phyloP scores from a whole-genome alignment of 2,888 invertebrate genomes.

The Tuta absoluta region DNA sequence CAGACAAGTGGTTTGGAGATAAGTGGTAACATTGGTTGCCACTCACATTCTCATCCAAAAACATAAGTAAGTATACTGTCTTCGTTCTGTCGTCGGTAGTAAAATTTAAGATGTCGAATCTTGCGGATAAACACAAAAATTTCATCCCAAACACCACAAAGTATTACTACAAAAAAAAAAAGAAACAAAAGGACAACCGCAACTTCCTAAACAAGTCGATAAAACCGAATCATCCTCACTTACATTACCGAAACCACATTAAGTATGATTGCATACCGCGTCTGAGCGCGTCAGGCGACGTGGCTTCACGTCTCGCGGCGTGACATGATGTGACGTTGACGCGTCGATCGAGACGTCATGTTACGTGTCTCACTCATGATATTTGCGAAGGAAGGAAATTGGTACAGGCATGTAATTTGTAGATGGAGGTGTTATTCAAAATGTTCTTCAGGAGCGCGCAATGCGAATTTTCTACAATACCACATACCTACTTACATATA shows the following conservation, averaged over 20 bases:
- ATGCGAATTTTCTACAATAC: not conserved
- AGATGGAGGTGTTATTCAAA: not conserved
- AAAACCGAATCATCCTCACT: not conserved
- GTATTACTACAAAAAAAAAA: not conserved
- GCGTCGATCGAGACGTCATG: not conserved
- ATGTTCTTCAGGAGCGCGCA: not conserved
- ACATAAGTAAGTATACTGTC: no score
- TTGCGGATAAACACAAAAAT: not conserved
- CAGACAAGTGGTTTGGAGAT: no score
- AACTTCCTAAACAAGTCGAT: not conserved
- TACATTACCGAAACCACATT: slow-evolving; percentile 7
- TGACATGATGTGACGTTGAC: slow-evolving; percentile 12
- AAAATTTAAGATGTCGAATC: no score
- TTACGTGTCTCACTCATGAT: slow-evolving; percentile 4
- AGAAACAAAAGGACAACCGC: not conserved
- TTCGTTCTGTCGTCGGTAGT: no score
- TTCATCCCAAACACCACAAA: not conserved
- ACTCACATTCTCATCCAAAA: no score
- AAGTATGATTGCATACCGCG: slow-evolving; percentile 10
- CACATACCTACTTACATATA: no score
- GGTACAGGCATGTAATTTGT: not conserved
- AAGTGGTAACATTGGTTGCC: no score
- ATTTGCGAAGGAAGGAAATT: not conserved
- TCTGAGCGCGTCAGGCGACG: slow-evolving; percentile 2
- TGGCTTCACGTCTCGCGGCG: not conserved